Evolutionary conservation across 2,113 vertebrate species (phyloP), one percentile per base, ranked within the genome.

Genomic region (Pelecanoides urinatrix): DNA sequence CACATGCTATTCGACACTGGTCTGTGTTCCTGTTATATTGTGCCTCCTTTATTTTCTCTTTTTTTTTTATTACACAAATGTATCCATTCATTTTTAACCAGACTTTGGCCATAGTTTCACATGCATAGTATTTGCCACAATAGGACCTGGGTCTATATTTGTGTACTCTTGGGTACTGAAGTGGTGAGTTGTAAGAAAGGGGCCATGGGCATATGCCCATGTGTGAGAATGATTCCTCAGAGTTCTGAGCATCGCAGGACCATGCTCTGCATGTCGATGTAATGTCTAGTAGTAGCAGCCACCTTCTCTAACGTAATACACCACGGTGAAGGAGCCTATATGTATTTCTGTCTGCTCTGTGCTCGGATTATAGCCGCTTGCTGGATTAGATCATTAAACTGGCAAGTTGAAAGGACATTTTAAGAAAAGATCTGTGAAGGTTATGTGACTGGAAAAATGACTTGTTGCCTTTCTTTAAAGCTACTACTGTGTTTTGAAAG

Each of bases 1-100:
- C 30, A 44, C 36, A 3, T 2, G 0, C 11, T n/a, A 1, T 15
- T 25, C 1, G 1, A 29, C 30, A 16, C 50, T 47, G n/a, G 10
- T 84, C 22, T 65, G 1, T 20, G 4, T 74, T 44, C 25, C n/a
- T 5, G 9, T 36, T 56, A 10, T 15, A n/a, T 63, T 58, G 4
- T 55, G 14, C n/a, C 7, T 49, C 65, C 22, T 76, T 27, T 56
- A 1, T 52, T 34, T n/a, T 76, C 40, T 29, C 21, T 2, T 6
- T 63, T 36, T 36, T 42, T 61, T 36, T 44, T 38, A 49, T 36
- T 12, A 11, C 45, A 9, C 0, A 0, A 4, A 75, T 58, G 23
- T 29, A n/a, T 29, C 44, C 25, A 1, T 19, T 70, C 3, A 10
- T 53, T 66, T 77, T 40, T 17, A 52, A 32, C 20, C 10, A 29